phyloP scores from a whole-genome alignment of 2,797 vertebrate species.

The Sylvilagus floridanus region DNA sequence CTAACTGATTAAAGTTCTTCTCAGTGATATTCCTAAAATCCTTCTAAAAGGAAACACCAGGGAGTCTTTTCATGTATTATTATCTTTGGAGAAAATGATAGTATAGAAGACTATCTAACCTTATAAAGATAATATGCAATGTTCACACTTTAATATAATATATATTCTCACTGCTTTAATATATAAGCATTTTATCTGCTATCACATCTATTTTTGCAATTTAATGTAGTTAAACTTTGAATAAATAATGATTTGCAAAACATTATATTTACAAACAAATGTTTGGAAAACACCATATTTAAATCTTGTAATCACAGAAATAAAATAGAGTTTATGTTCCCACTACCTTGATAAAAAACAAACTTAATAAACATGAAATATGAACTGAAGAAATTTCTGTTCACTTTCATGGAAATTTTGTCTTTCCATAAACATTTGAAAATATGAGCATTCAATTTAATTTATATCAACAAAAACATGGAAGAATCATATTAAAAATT shows the following conservation, averaged over 20 bases:
- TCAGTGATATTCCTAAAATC: not conserved
- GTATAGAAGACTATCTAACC: not conserved
- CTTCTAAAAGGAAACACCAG: not conserved
- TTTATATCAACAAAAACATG: not conserved
- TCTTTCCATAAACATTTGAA: not conserved
- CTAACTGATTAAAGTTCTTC: not conserved
- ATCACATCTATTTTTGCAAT: not conserved
- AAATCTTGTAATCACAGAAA: not conserved
- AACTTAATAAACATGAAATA: not conserved
- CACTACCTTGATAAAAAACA: not conserved
- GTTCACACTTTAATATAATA: slow-evolving; percentile 19
- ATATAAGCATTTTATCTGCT: not conserved
- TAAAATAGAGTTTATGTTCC: not conserved
- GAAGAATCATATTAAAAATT: not conserved
- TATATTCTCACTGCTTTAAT: not conserved
- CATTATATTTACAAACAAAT: not conserved
- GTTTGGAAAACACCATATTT: not conserved
- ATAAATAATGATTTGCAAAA: not conserved
- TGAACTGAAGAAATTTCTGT: not conserved
- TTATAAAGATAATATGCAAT: not conserved
- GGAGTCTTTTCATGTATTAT: not conserved
- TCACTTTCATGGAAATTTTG: not conserved
- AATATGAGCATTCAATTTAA: not conserved
- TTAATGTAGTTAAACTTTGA: not conserved
- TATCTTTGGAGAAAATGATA: not conserved